Evolutionary conservation across 2,797 vertebrate species (phyloP), one percentile per base, ranked within the genome.

Genomic region (Takifugu rubripes): DNA sequence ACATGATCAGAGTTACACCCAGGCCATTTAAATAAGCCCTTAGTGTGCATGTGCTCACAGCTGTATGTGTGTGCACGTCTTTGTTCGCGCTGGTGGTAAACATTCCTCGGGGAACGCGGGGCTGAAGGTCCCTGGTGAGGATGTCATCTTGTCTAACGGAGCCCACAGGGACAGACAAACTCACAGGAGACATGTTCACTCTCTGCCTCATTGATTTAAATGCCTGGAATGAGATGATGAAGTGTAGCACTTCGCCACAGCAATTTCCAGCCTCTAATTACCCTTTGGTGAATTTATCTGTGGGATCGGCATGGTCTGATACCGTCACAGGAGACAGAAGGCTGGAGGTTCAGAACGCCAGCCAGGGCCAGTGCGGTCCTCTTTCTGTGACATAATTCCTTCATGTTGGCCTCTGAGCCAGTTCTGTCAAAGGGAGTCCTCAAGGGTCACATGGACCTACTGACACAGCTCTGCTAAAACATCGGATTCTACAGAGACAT

Each of bases 51-150:
- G 26, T 17, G 26, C 49, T n/a, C 6, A 10, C 17, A 25, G 11
- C 46, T 48, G 5, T 15, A n/a, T 50, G 48, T 46, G 47, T 62
- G 24, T 59, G 29, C 59, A 61, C 3, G 64, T 21, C 46, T 71
- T 52, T 70, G 66, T 66, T 59, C 43, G 60, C 46, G 61, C 75
- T 73, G 72, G 73, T 79, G 61, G 74, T 85, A 82, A 86, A 83
- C 74, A 82, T 76, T 84, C 83, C 80, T 70, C 54, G 59, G 84
- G 83, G 88, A 86, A 62, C 75, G 67, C 65, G 66, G 58, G 63
- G 75, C 79, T 81, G 73, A 74, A 64, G 61, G 78, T 86, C 86
- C 84, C 88, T 71, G 72, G 77, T 82, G 88, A 85, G 84, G 75
- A 77, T 86, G 79, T 87, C 83, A 86, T 89, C 79, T 72, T 79